Evolutionary conservation across 2,113 vertebrate species (phyloP).

Genomic region (Lepisosteus osseus): DNA sequence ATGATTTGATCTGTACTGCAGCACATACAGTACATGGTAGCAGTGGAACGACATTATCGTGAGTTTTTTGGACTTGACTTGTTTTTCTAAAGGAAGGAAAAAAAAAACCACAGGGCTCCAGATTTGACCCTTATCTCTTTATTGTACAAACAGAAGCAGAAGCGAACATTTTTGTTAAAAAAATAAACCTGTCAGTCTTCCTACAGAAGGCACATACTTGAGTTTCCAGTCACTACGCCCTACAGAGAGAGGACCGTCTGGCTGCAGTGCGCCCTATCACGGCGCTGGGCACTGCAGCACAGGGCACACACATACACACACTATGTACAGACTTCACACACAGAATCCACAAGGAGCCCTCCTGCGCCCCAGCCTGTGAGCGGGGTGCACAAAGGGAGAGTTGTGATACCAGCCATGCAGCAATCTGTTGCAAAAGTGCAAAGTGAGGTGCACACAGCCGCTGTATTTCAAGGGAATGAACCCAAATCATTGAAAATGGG

Average conservation of each 20-base stretch:
- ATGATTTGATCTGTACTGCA: no score
- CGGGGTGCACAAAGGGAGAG: no score
- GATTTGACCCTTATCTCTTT: conserved; percentile 24
- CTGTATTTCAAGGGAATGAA: no score
- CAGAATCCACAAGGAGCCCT: no score
- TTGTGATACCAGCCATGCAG: no score
- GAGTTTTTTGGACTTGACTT: no score
- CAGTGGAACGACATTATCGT: no score
- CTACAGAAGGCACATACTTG: conserved; percentile 46
- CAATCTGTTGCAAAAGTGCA: no score
- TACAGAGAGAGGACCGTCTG: conserved; percentile 6
- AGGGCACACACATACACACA: conserved; percentile 22
- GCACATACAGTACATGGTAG: no score
- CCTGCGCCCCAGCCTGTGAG: no score
- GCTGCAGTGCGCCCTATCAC: conserved; percentile 6
- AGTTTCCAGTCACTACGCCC: neutral
- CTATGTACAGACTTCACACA: conserved; percentile 2
- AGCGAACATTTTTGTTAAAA: conserved; percentile 17
- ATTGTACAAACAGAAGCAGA: conserved; percentile 37
- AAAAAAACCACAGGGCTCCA: neutral
- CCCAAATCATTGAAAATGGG: no score
- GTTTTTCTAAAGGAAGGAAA: neutral
- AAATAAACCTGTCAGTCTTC: conserved; percentile 21
- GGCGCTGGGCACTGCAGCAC: conserved; percentile 17
- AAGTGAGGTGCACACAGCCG: no score